Evolutionary conservation across 2,113 vertebrate species (phyloP).

Genomic region (Neogale vison): DNA sequence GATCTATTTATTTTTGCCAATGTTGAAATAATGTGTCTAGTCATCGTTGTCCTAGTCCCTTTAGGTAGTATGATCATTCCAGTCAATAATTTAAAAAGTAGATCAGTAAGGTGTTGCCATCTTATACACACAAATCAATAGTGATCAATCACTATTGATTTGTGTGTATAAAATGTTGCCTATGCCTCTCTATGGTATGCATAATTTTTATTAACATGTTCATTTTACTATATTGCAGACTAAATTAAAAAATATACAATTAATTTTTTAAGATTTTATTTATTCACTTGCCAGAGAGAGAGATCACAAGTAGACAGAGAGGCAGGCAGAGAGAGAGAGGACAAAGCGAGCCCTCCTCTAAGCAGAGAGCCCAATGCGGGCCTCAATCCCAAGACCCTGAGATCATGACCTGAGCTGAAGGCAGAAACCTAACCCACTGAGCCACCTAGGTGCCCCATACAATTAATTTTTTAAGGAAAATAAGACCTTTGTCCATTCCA

Average conservation of each 20-base stretch:
- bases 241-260: not conserved
- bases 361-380: too few species aligned
- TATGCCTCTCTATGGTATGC: not conserved
- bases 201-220: not conserved
- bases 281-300: too few species aligned
- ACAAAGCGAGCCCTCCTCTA: too few species aligned
- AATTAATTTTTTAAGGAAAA: not conserved
- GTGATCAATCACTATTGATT: not conserved
- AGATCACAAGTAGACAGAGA: too few species aligned
- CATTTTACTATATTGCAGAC: not conserved
- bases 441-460: not conserved
- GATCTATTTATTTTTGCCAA: constrained; percentile 21
- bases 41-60: not conserved
- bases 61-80: not conserved
- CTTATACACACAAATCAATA: not conserved
- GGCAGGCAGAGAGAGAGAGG: too few species aligned
- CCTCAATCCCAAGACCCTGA: too few species aligned
- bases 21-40: not conserved
- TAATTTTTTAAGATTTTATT: not conserved
- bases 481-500: not conserved
- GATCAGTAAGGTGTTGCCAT: not conserved
- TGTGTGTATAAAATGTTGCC: not conserved
- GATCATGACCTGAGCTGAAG: too few species aligned
- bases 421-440: too few species aligned
- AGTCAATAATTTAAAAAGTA: constrained; percentile 27